Evolutionary conservation across 2,113 vertebrate species (phyloP), one percentile per base, ranked within the genome.

Genomic region (Sturnira hondurensis): DNA sequence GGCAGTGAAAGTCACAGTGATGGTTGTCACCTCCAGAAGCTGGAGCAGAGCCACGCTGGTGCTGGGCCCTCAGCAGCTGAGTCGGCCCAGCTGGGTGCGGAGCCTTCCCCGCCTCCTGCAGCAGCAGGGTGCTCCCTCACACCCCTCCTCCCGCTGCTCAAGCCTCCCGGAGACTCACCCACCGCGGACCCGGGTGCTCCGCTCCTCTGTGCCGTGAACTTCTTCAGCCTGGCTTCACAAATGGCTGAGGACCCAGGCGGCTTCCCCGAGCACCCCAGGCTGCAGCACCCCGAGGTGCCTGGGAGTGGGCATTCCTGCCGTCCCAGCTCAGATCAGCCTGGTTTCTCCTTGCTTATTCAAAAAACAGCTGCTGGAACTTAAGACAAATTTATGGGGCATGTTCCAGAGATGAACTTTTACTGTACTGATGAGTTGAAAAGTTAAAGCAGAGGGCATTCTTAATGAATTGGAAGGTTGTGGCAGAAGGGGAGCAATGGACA

Each of bases 291-390:
- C 84, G 2, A 20, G 76, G 54, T 38, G 16, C 58, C 33, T 15
- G 0, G 38, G 65, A 73, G 56, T 13, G 52, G 82, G 47, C 56
- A 63, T 31, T 67, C 52, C 61, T 68, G 50, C 36, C 2, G 2
- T 16, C 43, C 47, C 4, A 5, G 67, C 67, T 61, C 71, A 47
- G 65, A 17, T 43, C 70, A 24, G 19, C 77, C 86, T 54, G 50
- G 26, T 50, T 17, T 36, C 76, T 73, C 28, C 82, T 38, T 31
- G 43, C 7, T 24, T 85, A 88, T 80, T 94, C 8, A 22, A 92
- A 74, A 91, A 91, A 89, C 96, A 97, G 97, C 92, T 95, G 92
- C 92, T 96, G n/a, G 88, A 89, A 92, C 85, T 91, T 95, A 89
- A 91, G 71, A 82, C 77, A 96, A 90, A 96, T 89, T 94, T 94